phyloP scores from a whole-genome alignment of 2,113 vertebrate genomes.

The Origma solitaria region DNA sequence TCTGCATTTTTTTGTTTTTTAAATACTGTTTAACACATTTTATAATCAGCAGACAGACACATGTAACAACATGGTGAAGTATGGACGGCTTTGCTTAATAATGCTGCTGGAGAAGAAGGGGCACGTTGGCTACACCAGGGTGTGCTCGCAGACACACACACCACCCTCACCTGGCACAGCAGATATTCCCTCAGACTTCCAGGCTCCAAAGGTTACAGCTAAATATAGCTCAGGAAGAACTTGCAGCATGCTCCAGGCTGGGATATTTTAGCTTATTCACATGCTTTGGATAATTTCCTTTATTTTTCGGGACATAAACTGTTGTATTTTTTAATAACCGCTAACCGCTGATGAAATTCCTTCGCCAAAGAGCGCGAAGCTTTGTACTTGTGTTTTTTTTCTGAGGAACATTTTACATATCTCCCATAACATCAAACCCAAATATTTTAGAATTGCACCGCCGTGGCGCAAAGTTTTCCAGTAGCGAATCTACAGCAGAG shows the following conservation, averaged over 20 bases:
- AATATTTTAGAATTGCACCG: background rate
- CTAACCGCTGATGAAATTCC: background rate
- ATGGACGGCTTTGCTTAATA: conserved; percentile 79
- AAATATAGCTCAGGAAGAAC: conserved; percentile 38
- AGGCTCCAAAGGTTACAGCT: conserved; percentile 49
- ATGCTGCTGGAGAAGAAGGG: conserved; percentile 48
- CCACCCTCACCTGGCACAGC: background rate
- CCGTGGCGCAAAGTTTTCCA: conserved; percentile 11
- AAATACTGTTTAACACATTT: conserved; percentile 84
- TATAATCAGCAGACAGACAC: conserved; percentile 83
- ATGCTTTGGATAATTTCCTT: conserved; percentile 23
- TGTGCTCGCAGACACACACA: background rate
- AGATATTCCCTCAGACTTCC: background rate
- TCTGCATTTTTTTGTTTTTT: conserved; percentile 78
- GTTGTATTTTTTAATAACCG: conserved; percentile 6
- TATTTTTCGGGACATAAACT: conserved; percentile 23
- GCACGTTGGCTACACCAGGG: background rate
- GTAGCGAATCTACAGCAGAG: background rate
- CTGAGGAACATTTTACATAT: background rate
- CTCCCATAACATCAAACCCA: conserved; percentile 11
- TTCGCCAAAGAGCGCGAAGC: background rate
- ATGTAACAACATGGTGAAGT: conserved; percentile 78
- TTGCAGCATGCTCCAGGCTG: conserved; percentile 37
- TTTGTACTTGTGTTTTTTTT: background rate
- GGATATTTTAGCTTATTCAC: conserved; percentile 41